phyloP scores from a whole-genome alignment of 2,888 invertebrate genomes.

The Megaustenia siamemsis region DNA sequence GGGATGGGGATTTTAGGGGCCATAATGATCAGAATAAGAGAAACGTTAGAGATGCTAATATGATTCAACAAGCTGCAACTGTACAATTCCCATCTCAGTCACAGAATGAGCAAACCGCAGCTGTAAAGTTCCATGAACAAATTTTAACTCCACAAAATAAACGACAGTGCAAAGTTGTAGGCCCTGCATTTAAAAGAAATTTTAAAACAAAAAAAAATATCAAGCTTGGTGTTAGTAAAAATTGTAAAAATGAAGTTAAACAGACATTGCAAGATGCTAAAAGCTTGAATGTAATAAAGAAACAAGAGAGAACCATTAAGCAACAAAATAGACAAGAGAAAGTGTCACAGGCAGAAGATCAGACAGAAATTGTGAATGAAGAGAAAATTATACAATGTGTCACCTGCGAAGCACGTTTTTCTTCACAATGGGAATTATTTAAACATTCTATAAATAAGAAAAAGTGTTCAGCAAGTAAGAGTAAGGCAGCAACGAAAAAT shows the following conservation, averaged over 20 bases:
- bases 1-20: background rate
- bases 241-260: constrained; percentile 3
- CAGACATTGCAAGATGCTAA: background rate
- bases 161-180: no score
- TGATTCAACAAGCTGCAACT: no score
- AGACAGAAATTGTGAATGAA: no score
- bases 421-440: background rate
- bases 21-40: background rate
- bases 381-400: background rate
- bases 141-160: no score
- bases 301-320: no score
- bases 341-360: no score
- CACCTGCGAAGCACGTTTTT: background rate
- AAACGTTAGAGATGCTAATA: background rate
- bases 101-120: no score
- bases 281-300: background rate
- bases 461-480: background rate
- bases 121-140: no score
- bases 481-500: background rate
- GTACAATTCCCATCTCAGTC: no score
- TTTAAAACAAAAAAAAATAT: constrained; percentile 28
- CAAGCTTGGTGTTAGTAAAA: background rate
- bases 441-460: background rate
- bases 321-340: no score
- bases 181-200: constrained; percentile 12